Evolutionary conservation across 2,888 invertebrate genomes (phyloP).

Genomic region (Agrotis segetum): DNA sequence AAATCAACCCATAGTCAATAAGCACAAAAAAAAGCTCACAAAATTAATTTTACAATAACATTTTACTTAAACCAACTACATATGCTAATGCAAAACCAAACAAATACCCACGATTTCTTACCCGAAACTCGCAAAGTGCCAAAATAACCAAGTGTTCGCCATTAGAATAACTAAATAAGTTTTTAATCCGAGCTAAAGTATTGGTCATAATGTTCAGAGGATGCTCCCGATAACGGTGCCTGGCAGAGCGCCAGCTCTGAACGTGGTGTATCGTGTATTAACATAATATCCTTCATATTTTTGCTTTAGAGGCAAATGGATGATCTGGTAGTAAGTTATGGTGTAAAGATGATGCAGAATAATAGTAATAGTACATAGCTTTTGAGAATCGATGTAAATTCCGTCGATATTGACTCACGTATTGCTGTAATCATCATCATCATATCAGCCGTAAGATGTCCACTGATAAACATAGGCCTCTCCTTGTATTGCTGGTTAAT

Average conservation of each 20-base stretch:
- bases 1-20: too few relatives aligned
- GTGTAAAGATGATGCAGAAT: neutral
- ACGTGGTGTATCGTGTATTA: slow-evolving; percentile 58
- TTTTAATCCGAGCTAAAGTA: slow-evolving; percentile 68
- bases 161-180: slow-evolving; percentile 66
- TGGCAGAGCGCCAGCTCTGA: slow-evolving; percentile 62
- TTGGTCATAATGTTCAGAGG: slow-evolving; percentile 67
- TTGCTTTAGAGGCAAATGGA: slow-evolving; percentile 53
- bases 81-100: neutral
- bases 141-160: slow-evolving; percentile 54
- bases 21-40: too few relatives aligned
- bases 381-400: too few relatives aligned
- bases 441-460: too few relatives aligned
- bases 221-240: slow-evolving; percentile 62
- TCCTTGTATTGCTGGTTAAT: too few relatives aligned
- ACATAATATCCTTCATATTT: slow-evolving; percentile 57
- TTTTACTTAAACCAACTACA: neutral
- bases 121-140: slow-evolving; percentile 20
- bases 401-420: too few relatives aligned
- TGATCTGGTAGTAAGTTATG: slow-evolving; percentile 33
- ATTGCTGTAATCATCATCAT: too few relatives aligned
- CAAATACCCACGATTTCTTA: slow-evolving; percentile 12
- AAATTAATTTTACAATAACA: neutral
- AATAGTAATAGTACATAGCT: neutral
- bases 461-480: too few relatives aligned